Base-by-base conservation (phyloP, 1,140 invertebrate species). In the Cyrtorhinus lividipennis region DNA sequence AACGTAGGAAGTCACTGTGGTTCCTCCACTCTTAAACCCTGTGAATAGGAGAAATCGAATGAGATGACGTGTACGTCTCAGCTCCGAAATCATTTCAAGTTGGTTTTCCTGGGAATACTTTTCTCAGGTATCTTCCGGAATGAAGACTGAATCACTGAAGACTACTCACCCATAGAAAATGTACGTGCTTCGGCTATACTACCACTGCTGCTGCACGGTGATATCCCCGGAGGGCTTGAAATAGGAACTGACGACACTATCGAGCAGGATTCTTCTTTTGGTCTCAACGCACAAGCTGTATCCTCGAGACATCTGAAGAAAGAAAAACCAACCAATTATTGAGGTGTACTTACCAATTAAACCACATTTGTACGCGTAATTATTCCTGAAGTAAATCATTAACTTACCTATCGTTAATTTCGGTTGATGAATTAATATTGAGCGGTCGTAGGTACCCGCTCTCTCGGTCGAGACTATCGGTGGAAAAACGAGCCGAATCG, bases 1-100 rank as follows among this genome's bases (percentile, higher is more conserved):
- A 15, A 66, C 38, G 61, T 66, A 66, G 5, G 64, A 65, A 1
- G 63, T 66, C 15, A 68, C 65, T 2, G 66, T 59, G 2, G 67
- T 63, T 53, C 61, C 48, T 12, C 65, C 66, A 56, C 53, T 59
- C 46, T 53, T 48, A 18, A 61, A 23, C 13, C 23, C 48, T 53
- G 48, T 22, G 20, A 8, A 38, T n/a, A n/a, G n/a, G n/a, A n/a
- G n/a, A 8, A 44, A 44, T 44, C 38, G 38, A 44, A 44, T 44
- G 38, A 44, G n/a, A n/a, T n/a, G n/a, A n/a, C n/a, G n/a, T n/a
- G n/a, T n/a, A n/a, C n/a, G n/a, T n/a, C n/a, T n/a, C n/a, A n/a
- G n/a, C n/a, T n/a, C n/a, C n/a, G n/a, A n/a, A n/a, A n/a, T n/a
- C n/a, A n/a, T n/a, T n/a, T n/a, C n/a, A n/a, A n/a, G n/a, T n/a